Evolutionary conservation across 2,113 vertebrate genomes (phyloP), one percentile per base, ranked within the genome.

Genomic region (Geothlypis trichas): DNA sequence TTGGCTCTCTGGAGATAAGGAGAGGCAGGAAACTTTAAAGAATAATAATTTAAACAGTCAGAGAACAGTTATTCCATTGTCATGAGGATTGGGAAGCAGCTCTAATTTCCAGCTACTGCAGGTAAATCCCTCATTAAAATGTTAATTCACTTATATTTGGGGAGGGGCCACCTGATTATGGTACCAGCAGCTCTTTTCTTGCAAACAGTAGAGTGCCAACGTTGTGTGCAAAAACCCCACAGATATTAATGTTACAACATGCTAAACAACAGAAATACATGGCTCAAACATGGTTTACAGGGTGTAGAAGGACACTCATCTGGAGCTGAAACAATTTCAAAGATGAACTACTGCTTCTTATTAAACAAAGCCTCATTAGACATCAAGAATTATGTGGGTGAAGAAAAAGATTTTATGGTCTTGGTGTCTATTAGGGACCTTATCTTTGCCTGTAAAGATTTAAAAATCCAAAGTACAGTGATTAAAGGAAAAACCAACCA

Each of bases 51-150:
- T 17, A 31, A 96, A 27, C 28, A 75, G 28, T 30, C 67, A 80
- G 81, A 81, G 87, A 51, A 68, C 73, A 93, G 57, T 51, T 44
- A n/a, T 31, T 42, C 44, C 54, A 65, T 33, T 71, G 62, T 46
- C 90, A 69, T 0, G 6, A 87, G 79, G 80, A 96, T 92, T 96
- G 95, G 62, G 9, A 59, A 93, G 57, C 76, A 37, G 33, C 54
- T 82, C 71, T 85, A 68, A 86, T 91, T 96, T 73, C 33, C 89
- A 95, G 20, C 35, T 77, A 62, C 52, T 68, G 37, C 74, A 87
- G 87, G 52, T 71, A 62, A 96, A 81, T 37, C 68, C 26, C 17
- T 68, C 31, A 31, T 58, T 92, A 92, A 87, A 96, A 41, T 59
- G 42, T 41, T 67, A 83, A 95, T 88, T 76, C 46, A 63, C 33